Base-by-base conservation (phyloP, 2,797 vertebrate genomes). In the Anas bernieri region DNA sequence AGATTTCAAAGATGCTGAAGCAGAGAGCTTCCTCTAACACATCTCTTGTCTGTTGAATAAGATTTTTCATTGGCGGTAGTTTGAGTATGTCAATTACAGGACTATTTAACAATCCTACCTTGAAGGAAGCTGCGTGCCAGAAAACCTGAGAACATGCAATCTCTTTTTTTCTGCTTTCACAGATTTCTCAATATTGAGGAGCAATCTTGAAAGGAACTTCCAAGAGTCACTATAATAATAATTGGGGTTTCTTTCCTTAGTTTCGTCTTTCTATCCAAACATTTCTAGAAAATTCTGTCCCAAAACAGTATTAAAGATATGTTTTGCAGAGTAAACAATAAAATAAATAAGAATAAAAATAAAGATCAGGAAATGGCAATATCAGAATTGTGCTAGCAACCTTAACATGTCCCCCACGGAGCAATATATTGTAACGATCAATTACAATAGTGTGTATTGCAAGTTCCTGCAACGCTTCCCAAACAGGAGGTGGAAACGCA, bases 1-100 rank as follows among this genome's bases (percentile, higher is more conserved):
- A 68, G 79, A 83, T 94, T 94, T 92, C 92, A 91, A 94, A 97
- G 84, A 89, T 15, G 62, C 11, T 54, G 67, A 91, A 70, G 75
- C 26, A 89, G 78, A 84, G 58, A 78, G 66, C 41, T 76, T 94
- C 43, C 50, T 80, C 69, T 75, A 89, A 67, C 0, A 1, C 46
- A 82, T 46, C 26, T 87, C 14, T 9, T 45, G 30, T 66, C 41
- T 48, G 43, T 22, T 30, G 12, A 69, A 9, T 45, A 91, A 41
- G 33, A 62, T 12, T 83, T 89, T 83, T 64, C 41, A 72, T 46
- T 76, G 55, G 33, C 72, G 18, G 30, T 45, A 41, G 69, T 31
- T 92, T 9, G 62, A 93, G 64, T 86, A 83, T 54, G 39, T 46
- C 82, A 93, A 89, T 80, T 93, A 92, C 28, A 85, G 35, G 15